Evolutionary conservation across 2,797 vertebrate species (phyloP), one percentile per base, ranked within the genome.

Genomic region (Propithecus deckenii): DNA sequence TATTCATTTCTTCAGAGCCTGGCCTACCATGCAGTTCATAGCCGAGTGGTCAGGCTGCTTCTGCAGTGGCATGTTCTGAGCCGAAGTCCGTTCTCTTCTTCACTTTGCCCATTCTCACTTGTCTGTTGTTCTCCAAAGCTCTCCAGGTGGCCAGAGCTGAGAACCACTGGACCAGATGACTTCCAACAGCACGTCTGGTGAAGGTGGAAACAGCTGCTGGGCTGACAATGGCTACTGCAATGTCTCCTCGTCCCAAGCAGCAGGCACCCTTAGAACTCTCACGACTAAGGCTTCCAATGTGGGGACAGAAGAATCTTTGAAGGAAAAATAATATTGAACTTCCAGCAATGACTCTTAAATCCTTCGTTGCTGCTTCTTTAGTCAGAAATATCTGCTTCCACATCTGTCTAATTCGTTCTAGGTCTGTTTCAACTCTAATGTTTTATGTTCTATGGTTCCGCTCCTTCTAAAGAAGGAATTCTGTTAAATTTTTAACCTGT

Each of bases 41-140:
- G 22, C 52, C 38, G 80, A 41, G 41, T 43, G 50, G 41, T 72
- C 43, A 38, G 18, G 41, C 63, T 55, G 18, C 52, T 74, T 89
- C 61, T 67, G n/a, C 50, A 87, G 78, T 59, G 41, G 6, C 46
- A 48, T 12, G 23, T 89, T 83, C 76, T 89, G 78, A 97, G 41
- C 74, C 78, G 17, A 86, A 90, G 65, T 74, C 15, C n/a, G 13
- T 92, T 97, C 32, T 95, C 30, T 97, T 96, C 83, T 91, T 79
- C 55, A 28, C n/a, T 63, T 35, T 30, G 46, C 46, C 23, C 23
- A 3, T 35, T 30, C 52, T 63, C 23, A 43, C 38, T 57, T 65
- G 14, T 11, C 23, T 59, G 23, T 59, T 43, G 35, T 74, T 63
- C 38, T 32, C 46, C 18, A 4, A 30, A 46, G 43, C 46, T 32